Evolutionary conservation across 2,888 invertebrate genomes (phyloP).

Genomic region (Cryptophagus acutangulus): DNA sequence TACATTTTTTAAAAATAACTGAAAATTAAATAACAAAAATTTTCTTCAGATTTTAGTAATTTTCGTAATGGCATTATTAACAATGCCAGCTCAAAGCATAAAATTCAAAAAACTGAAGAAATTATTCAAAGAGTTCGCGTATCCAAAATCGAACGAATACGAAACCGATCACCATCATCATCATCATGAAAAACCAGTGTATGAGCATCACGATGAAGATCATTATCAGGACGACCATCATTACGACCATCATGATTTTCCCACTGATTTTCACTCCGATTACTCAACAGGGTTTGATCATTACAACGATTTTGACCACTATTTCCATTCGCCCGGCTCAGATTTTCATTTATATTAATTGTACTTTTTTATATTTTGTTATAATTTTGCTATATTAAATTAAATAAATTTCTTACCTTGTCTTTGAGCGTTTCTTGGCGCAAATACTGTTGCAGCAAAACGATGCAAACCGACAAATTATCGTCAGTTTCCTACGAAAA

Average conservation of each 20-base stretch:
- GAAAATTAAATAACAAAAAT: too few species aligned
- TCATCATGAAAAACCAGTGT: constrained; percentile 6
- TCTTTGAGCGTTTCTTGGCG: constrained; percentile 25
- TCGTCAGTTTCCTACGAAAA: constrained; percentile 34
- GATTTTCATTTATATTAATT: neutral
- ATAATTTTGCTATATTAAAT: constrained; percentile 2
- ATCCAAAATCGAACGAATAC: neutral
- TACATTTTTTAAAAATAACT: too few species aligned
- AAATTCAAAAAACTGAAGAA: too few species aligned
- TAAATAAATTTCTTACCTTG: constrained; percentile 3
- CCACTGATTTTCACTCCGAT: constrained; percentile 16
- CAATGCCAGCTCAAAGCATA: too few species aligned
- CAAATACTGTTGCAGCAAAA: constrained; percentile 36
- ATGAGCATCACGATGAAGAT: constrained; percentile 11
- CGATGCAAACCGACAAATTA: constrained; percentile 35
- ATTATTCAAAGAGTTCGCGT: too few species aligned
- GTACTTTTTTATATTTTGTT: too few species aligned
- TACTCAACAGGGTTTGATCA: too few species aligned
- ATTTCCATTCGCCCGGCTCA: neutral
- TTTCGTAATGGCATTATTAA: too few species aligned
- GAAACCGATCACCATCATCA: constrained; percentile 11
- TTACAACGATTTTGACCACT: too few species aligned
- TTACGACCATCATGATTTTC: constrained; percentile 10
- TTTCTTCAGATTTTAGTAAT: too few species aligned
- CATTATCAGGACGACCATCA: constrained; percentile 6